These are phyloP conservation scores for Orthochromis malagaraziensis DNA, from an alignment of 2,113 vertebrate genomes.

Conservation along the genomic window DNA sequence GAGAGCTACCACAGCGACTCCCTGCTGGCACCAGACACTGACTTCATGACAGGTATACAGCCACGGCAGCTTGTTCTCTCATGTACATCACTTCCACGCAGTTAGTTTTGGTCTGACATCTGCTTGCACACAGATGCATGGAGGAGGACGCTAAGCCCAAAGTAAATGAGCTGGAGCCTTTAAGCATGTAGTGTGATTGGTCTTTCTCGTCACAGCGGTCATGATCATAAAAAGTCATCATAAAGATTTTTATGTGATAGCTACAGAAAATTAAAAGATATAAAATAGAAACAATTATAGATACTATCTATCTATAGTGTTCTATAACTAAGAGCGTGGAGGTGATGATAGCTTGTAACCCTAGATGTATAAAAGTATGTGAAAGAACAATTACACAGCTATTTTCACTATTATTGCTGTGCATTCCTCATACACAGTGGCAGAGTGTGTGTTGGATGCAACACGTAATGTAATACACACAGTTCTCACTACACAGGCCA, in stretches of 20 bases:
- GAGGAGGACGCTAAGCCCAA: background rate
- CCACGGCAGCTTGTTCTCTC: background rate
- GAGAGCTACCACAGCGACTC: constrained; percentile 51
- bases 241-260: background rate
- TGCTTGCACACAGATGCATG: background rate
- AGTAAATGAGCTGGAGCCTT: background rate
- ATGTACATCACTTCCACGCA: background rate
- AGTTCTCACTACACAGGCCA: background rate
- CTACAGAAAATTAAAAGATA: background rate
- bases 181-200: rapidly evolving
- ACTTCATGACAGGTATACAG: constrained; percentile 68
- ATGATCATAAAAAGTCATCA: background rate
- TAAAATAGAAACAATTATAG: background rate
- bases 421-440: rapidly evolving
- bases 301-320: background rate
- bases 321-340: background rate
- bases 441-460: background rate
- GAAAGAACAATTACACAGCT: rapidly evolving
- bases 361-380: background rate
- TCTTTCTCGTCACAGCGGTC: background rate
- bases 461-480: background rate
- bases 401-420: background rate
- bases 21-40: constrained; percentile 62
- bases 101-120: background rate
- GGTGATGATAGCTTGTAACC: background rate